Conservation (phyloP, 2,113 vertebrate species). For the Alethe diademata region DNA sequence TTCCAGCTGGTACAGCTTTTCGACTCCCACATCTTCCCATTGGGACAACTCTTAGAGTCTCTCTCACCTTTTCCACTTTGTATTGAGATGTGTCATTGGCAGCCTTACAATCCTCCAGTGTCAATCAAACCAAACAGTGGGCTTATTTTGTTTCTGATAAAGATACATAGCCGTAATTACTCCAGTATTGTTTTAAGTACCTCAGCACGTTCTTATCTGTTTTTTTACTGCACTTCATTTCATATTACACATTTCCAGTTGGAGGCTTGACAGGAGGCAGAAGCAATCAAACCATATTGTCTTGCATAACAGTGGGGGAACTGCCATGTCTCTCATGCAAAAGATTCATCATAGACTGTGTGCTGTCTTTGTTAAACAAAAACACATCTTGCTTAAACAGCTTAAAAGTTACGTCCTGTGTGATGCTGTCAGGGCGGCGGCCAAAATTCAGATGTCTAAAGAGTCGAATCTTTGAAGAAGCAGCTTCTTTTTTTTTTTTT, state of each 20-base stretch:
- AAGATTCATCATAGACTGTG: slow-evolving; percentile 65
- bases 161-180: slow-evolving; percentile 59
- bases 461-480: slow-evolving; percentile 51
- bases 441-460: slow-evolving; percentile 24
- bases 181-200: slow-evolving; percentile 40
- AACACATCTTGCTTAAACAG: slow-evolving; percentile 3
- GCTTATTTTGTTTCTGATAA: slow-evolving; percentile 34
- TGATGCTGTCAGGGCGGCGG: neutral
- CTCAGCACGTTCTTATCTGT: slow-evolving; percentile 15
- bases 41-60: neutral
- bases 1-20: neutral
- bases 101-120: slow-evolving; percentile 21
- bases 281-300: slow-evolving; percentile 72
- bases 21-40: neutral
- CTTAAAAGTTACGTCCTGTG: slow-evolving; percentile 25
- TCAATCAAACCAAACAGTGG: slow-evolving; percentile 32
- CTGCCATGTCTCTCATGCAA: slow-evolving; percentile 29
- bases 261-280: slow-evolving; percentile 56
- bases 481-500: neutral
- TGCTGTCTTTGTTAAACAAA: slow-evolving; percentile 31
- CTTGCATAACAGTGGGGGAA: slow-evolving; percentile 45
- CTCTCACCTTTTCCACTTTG: neutral
- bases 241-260: slow-evolving; percentile 40
- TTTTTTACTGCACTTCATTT: slow-evolving; percentile 47
- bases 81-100: neutral